Evolutionary conservation across 2,888 invertebrate genomes (phyloP).

Genomic region (Adelognathus sp.): DNA sequence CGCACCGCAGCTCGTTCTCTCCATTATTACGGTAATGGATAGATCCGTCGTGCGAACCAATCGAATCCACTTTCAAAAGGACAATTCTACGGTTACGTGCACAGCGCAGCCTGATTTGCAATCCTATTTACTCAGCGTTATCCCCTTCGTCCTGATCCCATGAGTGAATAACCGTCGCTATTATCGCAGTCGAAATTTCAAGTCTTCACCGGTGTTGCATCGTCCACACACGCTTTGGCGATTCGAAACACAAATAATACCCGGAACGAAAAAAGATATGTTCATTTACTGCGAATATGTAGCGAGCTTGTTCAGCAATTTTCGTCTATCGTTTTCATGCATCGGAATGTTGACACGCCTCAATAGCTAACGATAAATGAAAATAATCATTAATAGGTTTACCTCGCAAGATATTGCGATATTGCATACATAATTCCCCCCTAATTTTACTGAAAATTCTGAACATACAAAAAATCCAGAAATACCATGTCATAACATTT

Average conservation of each 20-base stretch:
- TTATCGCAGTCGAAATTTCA: neutral
- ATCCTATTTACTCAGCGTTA: slow-evolving; percentile 5
- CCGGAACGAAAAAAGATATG: too few relatives aligned
- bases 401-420: too few relatives aligned
- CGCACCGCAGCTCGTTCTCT: slow-evolving; percentile 24
- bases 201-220: neutral
- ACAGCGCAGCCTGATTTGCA: neutral
- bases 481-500: too few relatives aligned
- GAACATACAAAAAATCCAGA: too few relatives aligned
- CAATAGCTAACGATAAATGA: too few relatives aligned
- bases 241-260: too few relatives aligned
- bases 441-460: too few relatives aligned
- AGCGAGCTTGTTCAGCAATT: neutral
- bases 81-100: slow-evolving; percentile 28
- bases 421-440: too few relatives aligned
- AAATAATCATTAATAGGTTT: too few relatives aligned
- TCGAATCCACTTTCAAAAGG: slow-evolving; percentile 49
- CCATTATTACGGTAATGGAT: slow-evolving; percentile 49
- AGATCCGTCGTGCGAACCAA: slow-evolving; percentile 29
- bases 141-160: neutral
- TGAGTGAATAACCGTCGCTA: too few relatives aligned
- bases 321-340: neutral
- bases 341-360: neutral
- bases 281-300: neutral
- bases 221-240: neutral